phyloP scores from a whole-genome alignment of 2,888 invertebrate species.

The Drosophila dives region DNA sequence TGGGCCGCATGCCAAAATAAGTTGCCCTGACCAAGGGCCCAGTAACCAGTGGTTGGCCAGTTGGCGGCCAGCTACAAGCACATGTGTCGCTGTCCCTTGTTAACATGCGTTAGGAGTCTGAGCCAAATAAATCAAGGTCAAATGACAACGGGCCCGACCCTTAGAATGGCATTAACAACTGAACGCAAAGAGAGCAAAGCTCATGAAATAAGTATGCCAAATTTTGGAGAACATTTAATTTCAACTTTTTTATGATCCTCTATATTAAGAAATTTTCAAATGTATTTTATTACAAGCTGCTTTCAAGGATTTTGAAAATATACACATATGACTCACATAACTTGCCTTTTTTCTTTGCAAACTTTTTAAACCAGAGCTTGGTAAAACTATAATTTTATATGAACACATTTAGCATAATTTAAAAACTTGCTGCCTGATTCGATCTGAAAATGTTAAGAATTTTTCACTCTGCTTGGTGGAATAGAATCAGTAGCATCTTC shows the following conservation, averaged over 20 bases:
- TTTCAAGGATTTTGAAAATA: background rate
- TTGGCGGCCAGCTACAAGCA: constrained; percentile 9
- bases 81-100: constrained; percentile 55
- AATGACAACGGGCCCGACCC: constrained; percentile 23
- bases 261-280: background rate
- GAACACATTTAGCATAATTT: background rate
- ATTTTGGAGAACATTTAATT: background rate
- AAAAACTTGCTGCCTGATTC: background rate
- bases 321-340: background rate
- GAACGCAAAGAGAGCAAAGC: constrained; percentile 3
- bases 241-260: background rate
- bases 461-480: background rate
- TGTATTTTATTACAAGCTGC: background rate
- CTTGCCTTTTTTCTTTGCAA: background rate
- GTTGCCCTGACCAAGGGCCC: constrained; percentile 3
- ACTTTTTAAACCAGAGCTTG: background rate
- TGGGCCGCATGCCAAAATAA: constrained; percentile 40
- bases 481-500: constrained; percentile 16
- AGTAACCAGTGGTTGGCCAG: constrained; percentile 1
- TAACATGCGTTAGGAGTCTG: constrained; percentile 72
- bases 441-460: background rate
- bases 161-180: constrained; percentile 15
- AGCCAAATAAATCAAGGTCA: constrained; percentile 63
- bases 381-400: background rate
- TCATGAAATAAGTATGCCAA: background rate